These are phyloP conservation scores for Bombylius major DNA, from an alignment of 2,888 invertebrate genomes.

Conservation along the genomic window DNA sequence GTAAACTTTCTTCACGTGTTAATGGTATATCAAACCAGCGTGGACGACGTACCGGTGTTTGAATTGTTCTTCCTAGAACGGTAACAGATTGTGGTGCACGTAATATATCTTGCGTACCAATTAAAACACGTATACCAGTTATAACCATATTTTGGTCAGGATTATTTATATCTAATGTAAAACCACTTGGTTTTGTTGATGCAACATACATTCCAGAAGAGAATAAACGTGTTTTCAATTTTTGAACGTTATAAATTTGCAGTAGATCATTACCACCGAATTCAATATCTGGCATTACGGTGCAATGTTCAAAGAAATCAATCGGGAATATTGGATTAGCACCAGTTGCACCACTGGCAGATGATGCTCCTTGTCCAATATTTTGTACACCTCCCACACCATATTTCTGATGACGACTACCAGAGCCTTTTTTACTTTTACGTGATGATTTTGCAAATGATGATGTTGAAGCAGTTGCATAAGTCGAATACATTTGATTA, in stretches of 20 bases:
- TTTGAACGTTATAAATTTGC: constrained; percentile 87
- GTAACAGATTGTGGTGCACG: constrained; percentile 30
- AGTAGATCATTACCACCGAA: constrained; percentile 90
- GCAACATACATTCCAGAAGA: constrained; percentile 77
- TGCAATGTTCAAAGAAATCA: constrained; percentile 95
- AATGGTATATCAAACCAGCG: constrained; percentile 95
- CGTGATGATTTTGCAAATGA: constrained; percentile 26
- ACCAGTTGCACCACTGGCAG: constrained; percentile 20
- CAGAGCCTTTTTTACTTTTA: constrained; percentile 16
- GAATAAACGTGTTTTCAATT: constrained; percentile 69
- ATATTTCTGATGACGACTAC: constrained; percentile 38
- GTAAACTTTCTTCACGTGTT: constrained; percentile 83
- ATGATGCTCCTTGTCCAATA: not conserved
- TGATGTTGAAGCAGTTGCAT: constrained; percentile 19
- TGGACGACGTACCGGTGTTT: constrained; percentile 56
- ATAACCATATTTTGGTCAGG: constrained; percentile 80
- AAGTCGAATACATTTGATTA: constrained; percentile 30
- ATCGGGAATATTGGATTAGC: constrained; percentile 66
- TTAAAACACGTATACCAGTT: constrained; percentile 71
- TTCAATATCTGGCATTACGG: constrained; percentile 82
- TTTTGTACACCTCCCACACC: too few species aligned
- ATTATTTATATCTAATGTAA: constrained; percentile 76
- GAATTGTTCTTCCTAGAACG: constrained; percentile 51
- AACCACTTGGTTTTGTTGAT: constrained; percentile 81
- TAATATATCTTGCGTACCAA: constrained; percentile 47